Evolutionary conservation across 2,888 invertebrate genomes (phyloP), one percentile per base, ranked within the genome.

Genomic region (Mesochorus sp.): DNA sequence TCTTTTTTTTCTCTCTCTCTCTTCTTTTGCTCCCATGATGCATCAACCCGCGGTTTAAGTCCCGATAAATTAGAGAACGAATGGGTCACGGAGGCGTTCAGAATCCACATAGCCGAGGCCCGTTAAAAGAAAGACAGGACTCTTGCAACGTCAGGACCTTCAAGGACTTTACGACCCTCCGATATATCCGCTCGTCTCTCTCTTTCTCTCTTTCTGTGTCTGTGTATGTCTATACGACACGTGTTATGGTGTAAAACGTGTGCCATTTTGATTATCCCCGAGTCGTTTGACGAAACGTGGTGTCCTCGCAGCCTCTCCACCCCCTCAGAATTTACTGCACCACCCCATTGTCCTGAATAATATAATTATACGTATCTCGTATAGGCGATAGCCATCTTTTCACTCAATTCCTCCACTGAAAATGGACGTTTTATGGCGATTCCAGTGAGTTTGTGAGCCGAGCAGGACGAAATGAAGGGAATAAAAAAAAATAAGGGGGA

Each of bases 11-110:
- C 8, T 47, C 47, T 17, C 12, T 12, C 3, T 8, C 6, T 17
- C 8, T 44, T 17, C 14, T 12, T 0, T 19, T 1, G 0, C 12
- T n/a, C 67, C 12, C 34, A 26, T 31, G n/a, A 62, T 44, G 61
- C 14, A 55, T 26, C 19, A 42, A 34, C 19, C 10, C 28, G 44
- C 24, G 34, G 8, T 26, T 44, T 1, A 42, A 68, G 47, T 57
- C 37, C 3, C 62, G 47, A 77, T 67, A 68, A 77, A 74, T 74
- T 67, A 74, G 61, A 62, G 74, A 74, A 14, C 34, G 55, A 47
- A 37, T 47, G 37, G 34, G 49, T 42, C 37, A 51, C 34, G 44
- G 17, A 24, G 34, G 44, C 14, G 12, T 59, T 24, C 19, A 42
- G 19, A 10, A 26, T 59, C 31, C 10, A 31, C 5, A n/a, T 21